A percentile compares a stretch with the other conserved stretches of the same genome.
phyloP scores from a whole-genome alignment of 2,113 vertebrate species.

The Cyanoliseus patagonus region DNA sequence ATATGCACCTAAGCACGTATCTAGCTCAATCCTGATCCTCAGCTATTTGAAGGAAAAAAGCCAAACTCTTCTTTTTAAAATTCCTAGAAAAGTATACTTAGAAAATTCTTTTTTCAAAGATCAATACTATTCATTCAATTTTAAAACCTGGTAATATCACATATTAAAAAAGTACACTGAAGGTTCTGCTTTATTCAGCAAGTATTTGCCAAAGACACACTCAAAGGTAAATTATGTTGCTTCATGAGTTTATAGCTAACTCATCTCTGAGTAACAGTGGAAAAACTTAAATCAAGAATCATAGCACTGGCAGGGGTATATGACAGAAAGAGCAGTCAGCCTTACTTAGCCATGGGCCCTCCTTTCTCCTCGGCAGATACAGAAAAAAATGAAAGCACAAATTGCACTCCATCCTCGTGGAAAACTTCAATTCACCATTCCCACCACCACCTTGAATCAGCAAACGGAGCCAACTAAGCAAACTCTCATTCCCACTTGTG shows the following conservation, averaged over 20 bases:
- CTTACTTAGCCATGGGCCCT: not conserved
- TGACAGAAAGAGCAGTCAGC: not conserved
- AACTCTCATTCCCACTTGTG: not conserved
- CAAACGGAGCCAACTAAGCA: not conserved
- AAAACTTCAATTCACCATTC: not conserved
- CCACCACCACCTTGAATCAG: not conserved
- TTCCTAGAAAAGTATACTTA: not conserved
- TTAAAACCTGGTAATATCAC: not conserved
- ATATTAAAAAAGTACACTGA: not conserved
- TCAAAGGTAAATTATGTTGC: not conserved
- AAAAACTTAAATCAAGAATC: not conserved
- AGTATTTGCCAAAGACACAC: not conserved
- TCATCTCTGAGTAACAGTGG: not conserved
- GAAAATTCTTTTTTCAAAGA: not conserved
- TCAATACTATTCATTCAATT: not conserved
- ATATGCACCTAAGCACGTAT: not conserved
- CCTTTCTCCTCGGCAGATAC: not conserved
- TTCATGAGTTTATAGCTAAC: not conserved
- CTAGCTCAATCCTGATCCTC: not conserved
- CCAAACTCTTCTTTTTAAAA: not conserved
- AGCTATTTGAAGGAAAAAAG: not conserved
- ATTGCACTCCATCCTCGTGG: not conserved
- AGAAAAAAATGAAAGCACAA: not conserved
- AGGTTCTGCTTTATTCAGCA: not conserved
- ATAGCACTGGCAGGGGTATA: not conserved